phyloP scores from a whole-genome alignment of 2,113 vertebrate species.

The Carettochelys insculpta region DNA sequence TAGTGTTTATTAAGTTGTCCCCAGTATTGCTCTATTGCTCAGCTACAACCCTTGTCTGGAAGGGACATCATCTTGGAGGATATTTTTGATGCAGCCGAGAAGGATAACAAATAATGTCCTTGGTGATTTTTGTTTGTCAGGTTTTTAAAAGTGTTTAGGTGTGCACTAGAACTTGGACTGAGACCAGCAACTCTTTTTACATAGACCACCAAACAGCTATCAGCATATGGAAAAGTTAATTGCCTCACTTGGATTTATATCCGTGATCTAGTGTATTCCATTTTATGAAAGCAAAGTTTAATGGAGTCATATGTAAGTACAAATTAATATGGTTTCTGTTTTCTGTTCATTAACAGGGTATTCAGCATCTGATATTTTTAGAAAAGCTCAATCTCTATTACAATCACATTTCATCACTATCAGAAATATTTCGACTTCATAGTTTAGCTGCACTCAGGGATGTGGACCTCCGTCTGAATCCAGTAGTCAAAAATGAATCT shows the following conservation, averaged over 20 bases:
- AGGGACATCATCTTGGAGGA: not conserved
- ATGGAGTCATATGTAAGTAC: not conserved
- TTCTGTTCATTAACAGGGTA: conserved; percentile 65
- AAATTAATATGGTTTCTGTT: not conserved
- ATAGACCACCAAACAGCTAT: not conserved
- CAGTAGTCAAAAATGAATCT: conserved; percentile 73
- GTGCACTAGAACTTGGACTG: not conserved
- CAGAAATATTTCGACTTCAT: conserved; percentile 77
- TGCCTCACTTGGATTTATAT: not conserved
- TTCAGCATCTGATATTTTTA: conserved; percentile 77
- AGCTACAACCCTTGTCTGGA: not conserved
- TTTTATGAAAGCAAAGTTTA: not conserved
- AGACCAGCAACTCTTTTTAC: not conserved
- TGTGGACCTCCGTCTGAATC: conserved; percentile 85
- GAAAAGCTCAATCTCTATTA: conserved; percentile 84
- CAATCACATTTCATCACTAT: conserved; percentile 79
- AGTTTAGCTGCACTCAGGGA: conserved; percentile 71
- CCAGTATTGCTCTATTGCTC: not conserved
- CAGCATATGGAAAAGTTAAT: not conserved
- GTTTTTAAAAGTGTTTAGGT: not conserved
- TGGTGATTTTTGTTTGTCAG: not conserved
- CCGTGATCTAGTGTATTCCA: not conserved
- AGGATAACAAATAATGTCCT: not conserved
- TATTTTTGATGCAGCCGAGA: not conserved
- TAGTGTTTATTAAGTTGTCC: not conserved